Evolutionary conservation across 2,113 vertebrate species (phyloP).

Genomic region (Gallinago media): DNA sequence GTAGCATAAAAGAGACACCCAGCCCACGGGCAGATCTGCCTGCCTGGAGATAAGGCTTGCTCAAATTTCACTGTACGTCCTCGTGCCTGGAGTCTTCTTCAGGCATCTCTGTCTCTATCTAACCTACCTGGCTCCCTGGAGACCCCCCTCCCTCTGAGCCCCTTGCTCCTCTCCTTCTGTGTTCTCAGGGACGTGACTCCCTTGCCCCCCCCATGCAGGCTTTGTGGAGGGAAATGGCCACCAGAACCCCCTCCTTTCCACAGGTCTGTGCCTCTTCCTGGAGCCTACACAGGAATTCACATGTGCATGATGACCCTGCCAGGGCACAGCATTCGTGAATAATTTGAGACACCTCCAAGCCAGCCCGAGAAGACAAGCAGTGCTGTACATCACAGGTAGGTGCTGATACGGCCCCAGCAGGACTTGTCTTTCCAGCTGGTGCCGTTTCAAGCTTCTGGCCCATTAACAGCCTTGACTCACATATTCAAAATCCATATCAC

Average conservation of each 20-base stretch:
- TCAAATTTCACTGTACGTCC: not conserved
- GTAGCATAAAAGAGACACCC: not conserved
- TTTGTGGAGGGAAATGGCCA: not conserved
- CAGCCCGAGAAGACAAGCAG: not conserved
- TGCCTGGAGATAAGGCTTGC: not conserved
- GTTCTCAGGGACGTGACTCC: accelerated
- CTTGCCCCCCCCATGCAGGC: not conserved
- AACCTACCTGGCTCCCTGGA: not conserved
- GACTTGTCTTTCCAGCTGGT: not conserved
- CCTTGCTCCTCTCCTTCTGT: not conserved
- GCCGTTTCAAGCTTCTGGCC: not conserved
- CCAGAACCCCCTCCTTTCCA: not conserved
- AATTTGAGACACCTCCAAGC: not conserved
- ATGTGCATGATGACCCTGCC: accelerated
- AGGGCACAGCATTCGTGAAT: not conserved
- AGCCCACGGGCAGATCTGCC: not conserved
- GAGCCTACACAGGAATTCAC: not conserved
- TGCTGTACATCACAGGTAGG: not conserved
- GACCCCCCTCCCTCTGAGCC: accelerated
- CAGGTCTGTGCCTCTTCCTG: not conserved
- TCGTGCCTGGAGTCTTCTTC: not conserved
- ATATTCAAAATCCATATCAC: not conserved
- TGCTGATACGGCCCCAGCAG: not conserved
- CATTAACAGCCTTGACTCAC: not conserved
- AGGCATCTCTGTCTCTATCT: not conserved